Conservation (phyloP, 2,888 invertebrate genomes). For the Rhogogaster chlorosoma region DNA sequence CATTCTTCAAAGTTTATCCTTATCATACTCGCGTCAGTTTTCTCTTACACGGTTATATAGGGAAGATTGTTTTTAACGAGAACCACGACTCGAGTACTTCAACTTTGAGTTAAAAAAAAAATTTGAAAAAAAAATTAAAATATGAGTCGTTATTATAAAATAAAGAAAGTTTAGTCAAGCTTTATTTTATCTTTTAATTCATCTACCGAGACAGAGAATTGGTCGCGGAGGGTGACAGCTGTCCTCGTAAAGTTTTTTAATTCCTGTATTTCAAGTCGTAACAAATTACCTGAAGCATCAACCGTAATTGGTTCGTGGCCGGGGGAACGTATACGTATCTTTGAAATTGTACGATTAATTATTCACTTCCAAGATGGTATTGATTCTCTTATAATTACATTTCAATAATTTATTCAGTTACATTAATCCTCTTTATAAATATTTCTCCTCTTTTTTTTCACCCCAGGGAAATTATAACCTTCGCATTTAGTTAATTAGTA, state of each 20-base stretch:
- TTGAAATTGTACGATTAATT: constrained; percentile 9
- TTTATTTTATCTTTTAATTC: not conserved
- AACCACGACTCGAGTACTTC: not conserved
- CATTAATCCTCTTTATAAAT: not conserved
- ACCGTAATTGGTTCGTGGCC: constrained; percentile 4
- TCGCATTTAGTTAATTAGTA: too few species aligned
- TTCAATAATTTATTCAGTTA: constrained; percentile 4
- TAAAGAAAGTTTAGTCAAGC: not conserved
- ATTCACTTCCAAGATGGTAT: not conserved
- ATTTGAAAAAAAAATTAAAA: too few species aligned
- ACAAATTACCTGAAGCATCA: constrained; percentile 28
- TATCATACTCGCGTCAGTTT: not conserved
- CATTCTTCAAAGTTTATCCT: not conserved
- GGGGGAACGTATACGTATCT: too few species aligned
- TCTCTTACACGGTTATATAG: not conserved
- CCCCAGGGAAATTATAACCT: not conserved
- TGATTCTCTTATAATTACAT: not conserved
- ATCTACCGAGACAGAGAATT: not conserved
- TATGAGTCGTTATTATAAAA: not conserved
- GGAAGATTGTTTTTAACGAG: not conserved
- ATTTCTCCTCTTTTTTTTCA: not conserved
- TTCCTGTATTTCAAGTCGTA: constrained; percentile 22
- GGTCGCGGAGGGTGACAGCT: not conserved
- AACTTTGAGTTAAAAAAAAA: not conserved
- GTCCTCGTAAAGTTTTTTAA: constrained; percentile 33